Base-by-base conservation (phyloP, 2,797 vertebrate species). In the Syncerus caffer region DNA sequence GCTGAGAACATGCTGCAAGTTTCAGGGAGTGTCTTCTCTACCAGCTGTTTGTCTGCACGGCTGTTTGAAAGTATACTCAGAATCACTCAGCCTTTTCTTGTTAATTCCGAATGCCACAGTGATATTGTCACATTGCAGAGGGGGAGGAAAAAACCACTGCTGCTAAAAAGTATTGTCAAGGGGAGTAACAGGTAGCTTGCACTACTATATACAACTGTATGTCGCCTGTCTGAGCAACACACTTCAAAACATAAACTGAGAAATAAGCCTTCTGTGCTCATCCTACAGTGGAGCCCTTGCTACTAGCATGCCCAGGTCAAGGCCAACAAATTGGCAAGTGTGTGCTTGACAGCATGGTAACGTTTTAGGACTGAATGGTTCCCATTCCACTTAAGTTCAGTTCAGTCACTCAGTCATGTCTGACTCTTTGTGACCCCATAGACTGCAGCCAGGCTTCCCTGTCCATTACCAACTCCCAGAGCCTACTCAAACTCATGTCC, bases 101-200 rank as follows among this genome's bases (percentile, higher is more conserved):
- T 71, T 50, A 71, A 71, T 89, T 95, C 80, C 47, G 83, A 93
- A 96, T 38, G 87, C 87, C 89, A 92, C 23, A 85, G 62, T 88
- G 82, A 95, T 92, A 88, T n/a, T 95, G 96, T 95, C 92, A 95
- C 60, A 90, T 38, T 45, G 57, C 90, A 89, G 82, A 96, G 93
- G 11, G 12, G 71, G 71, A 42, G 89, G 45, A 71, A 86, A 96
- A 78, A 38, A 34, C 10, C 85, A 96, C 62, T 84, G 87, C 80
- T 92, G 89, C 87, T 95, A 64, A 95, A 93, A 97, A 95, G 87
- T 95, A 95, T 53, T 95, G 95, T 95, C 91, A 95, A 96, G 86
- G 80, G 84, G n/a, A 96, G 64, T 93, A 96, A 90, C 92, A 94
- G 79, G 76, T 51, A 91, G 93, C 92, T 96, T 84, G 84, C 60